phyloP scores from a whole-genome alignment of 2,888 invertebrate species.

The Spicauda simplicius region DNA sequence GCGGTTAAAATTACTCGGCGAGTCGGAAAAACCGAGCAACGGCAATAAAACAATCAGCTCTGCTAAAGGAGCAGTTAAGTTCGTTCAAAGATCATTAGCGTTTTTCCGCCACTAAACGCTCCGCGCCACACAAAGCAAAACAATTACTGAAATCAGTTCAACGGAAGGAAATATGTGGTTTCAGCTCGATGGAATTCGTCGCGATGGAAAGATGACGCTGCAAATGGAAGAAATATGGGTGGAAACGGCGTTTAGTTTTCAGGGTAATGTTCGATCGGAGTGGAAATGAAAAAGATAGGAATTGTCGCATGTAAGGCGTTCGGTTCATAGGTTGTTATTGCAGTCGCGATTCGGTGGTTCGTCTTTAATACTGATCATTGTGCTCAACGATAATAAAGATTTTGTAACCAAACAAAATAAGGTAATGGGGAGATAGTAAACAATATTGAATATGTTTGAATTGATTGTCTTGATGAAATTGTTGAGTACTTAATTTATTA shows the following conservation, averaged over 20 bases:
- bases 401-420: no score
- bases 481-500: no score
- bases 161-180: slow-evolving; percentile 39
- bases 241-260: slow-evolving; percentile 63
- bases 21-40: slow-evolving; percentile 32
- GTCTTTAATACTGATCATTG: background rate
- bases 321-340: background rate
- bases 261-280: slow-evolving; percentile 62
- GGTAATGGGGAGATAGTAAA: no score
- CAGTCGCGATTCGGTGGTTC: background rate
- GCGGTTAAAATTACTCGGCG: slow-evolving; percentile 19
- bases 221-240: slow-evolving; percentile 71
- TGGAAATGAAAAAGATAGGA: slow-evolving; percentile 62
- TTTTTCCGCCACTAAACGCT: slow-evolving; percentile 46
- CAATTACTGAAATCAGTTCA: slow-evolving; percentile 47
- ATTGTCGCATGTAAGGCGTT: slow-evolving; percentile 56
- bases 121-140: slow-evolving; percentile 44
- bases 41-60: slow-evolving; percentile 45
- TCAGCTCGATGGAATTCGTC: slow-evolving; percentile 38
- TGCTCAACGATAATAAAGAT: no score
- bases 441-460: no score
- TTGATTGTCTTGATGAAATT: no score
- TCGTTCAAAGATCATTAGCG: slow-evolving; percentile 48
- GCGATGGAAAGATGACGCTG: slow-evolving; percentile 62
- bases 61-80: slow-evolving; percentile 43